These are phyloP conservation scores for Phalacrocorax brasilianus DNA, from an alignment of 2,113 vertebrate species.

Conservation along the genomic window DNA sequence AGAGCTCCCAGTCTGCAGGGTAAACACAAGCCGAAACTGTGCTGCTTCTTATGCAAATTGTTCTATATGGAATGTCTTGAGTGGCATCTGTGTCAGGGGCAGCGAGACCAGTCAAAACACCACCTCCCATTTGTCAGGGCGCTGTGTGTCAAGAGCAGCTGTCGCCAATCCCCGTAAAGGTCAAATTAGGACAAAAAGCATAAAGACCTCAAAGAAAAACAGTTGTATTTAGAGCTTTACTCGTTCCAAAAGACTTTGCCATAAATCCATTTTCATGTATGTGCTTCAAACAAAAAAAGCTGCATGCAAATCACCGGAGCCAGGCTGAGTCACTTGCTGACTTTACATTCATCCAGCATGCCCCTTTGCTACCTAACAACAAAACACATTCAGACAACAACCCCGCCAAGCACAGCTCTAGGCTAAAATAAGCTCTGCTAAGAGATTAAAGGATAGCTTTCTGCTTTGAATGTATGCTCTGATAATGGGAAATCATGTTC, in stretches of 20 bases:
- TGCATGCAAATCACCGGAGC: neutral
- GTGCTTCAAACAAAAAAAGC: neutral
- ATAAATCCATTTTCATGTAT: neutral
- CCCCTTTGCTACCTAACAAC: conserved; percentile 44
- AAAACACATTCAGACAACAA: conserved; percentile 30
- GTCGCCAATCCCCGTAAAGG: conserved; percentile 5
- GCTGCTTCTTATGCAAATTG: neutral
- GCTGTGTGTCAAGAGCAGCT: conserved; percentile 44
- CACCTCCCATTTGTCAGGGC: neutral
- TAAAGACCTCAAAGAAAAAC: neutral
- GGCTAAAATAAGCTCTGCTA: conserved; percentile 52
- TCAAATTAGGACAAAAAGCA: conserved; percentile 43
- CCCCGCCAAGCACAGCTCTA: conserved; percentile 16
- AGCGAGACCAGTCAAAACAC: neutral
- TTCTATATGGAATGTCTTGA: neutral
- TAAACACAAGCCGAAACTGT: neutral
- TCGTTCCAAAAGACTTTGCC: neutral
- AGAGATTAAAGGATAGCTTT: conserved; percentile 45
- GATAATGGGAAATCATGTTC: neutral
- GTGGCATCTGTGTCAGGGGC: neutral
- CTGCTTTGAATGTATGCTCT: neutral
- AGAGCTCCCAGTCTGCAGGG: neutral
- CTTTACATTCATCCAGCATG: neutral
- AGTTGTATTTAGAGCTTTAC: neutral
- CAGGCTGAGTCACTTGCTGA: conserved; percentile 38